These are phyloP conservation scores for Leptonema lineaticorne DNA, from an alignment of 1,140 invertebrate genomes.

Conservation along the genomic window DNA sequence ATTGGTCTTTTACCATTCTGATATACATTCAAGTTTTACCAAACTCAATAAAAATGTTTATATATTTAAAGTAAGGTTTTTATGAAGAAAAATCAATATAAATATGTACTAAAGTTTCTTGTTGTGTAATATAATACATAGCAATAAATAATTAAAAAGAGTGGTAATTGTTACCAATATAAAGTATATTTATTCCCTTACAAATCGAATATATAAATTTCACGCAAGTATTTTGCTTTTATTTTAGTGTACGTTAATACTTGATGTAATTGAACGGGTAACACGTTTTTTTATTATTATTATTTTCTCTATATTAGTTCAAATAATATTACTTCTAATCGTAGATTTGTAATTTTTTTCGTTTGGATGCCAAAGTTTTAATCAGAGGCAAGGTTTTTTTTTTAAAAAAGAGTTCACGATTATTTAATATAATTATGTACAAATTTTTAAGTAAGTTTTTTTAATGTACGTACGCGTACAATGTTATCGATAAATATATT, in stretches of 20 bases:
- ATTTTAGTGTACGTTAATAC: slow-evolving; percentile 14
- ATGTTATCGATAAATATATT: no score
- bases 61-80: no score
- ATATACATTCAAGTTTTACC: no score
- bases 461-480: no score
- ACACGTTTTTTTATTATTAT: not conserved
- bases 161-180: not conserved
- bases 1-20: slow-evolving; percentile 19
- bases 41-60: no score
- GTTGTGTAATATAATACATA: no score
- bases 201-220: slow-evolving; percentile 3
- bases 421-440: slow-evolving; percentile 18
- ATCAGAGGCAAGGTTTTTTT: slow-evolving; percentile 1
- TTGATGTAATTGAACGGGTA: slow-evolving; percentile 25
- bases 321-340: no score
- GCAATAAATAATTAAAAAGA: no score
- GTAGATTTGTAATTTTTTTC: no score
- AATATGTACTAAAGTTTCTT: no score
- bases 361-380: slow-evolving; percentile 20
- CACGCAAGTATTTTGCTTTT: slow-evolving; percentile 8
- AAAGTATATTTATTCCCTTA: not conserved
- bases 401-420: slow-evolving; percentile 1
- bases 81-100: no score
- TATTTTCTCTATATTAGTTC: not conserved
- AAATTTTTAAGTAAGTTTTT: slow-evolving; percentile 13